These are phyloP conservation scores for Polyploca ridens DNA, from an alignment of 2,888 invertebrate species.

Conservation along the genomic window DNA sequence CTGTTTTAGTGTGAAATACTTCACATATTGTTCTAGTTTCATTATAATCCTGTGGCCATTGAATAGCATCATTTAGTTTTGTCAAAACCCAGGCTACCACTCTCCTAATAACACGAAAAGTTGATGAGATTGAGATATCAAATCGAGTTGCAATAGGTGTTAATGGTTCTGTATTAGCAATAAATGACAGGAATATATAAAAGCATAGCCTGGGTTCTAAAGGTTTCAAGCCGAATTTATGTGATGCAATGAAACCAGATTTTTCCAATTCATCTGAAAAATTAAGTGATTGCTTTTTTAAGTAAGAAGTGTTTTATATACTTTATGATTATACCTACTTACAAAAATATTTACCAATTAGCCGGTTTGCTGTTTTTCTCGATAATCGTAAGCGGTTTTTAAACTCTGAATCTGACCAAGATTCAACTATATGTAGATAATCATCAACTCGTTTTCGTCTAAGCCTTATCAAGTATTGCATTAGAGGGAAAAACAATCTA, in stretches of 20 bases:
- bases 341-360: constrained; percentile 50
- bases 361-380: constrained; percentile 51
- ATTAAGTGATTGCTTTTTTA: not conserved
- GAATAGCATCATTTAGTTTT: constrained; percentile 60
- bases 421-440: constrained; percentile 64
- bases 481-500: constrained; percentile 60
- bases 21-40: constrained; percentile 54
- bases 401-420: constrained; percentile 64
- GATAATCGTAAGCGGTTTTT: constrained; percentile 61
- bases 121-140: constrained; percentile 69
- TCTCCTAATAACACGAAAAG: constrained; percentile 64
- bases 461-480: constrained; percentile 60
- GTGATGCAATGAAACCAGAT: constrained; percentile 64
- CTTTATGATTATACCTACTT: not conserved
- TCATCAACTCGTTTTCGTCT: constrained; percentile 61
- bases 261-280: constrained; percentile 66
- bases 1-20: constrained; percentile 54
- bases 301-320: not conserved
- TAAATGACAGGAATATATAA: constrained; percentile 66
- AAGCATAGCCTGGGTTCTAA: constrained; percentile 65
- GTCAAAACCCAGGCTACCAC: constrained; percentile 66
- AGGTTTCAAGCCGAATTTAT: constrained; percentile 67
- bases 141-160: constrained; percentile 66
- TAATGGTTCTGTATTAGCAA: constrained; percentile 61
- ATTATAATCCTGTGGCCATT: constrained; percentile 59